Evolutionary conservation across 2,797 vertebrate species (phyloP), one percentile per base, ranked within the genome.

Genomic region (Limnodromus scolopaceus): DNA sequence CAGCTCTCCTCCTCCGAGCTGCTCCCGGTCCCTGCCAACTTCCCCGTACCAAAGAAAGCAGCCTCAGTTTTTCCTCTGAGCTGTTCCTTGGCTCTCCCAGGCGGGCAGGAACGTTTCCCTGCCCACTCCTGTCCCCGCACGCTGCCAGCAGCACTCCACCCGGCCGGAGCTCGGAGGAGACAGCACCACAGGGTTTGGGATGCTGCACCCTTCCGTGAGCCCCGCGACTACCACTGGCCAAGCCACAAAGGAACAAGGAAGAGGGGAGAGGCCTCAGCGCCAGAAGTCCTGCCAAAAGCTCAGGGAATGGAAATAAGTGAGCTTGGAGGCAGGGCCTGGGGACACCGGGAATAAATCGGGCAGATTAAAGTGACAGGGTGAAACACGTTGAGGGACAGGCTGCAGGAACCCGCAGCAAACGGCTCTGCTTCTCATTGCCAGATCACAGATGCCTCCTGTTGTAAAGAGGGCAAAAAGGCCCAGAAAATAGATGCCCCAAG

Each of bases 11-110:
- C 64, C 70, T 77, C 54, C 1, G 0, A 49, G 69, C 53, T 23
- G 65, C 81, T 68, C 76, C 11, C 0, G 32, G 69, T 12, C 79
- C 48, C 65, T 84, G 93, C 87, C 90, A 94, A 4, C 58, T 78
- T 43, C 80, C 24, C 75, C 0, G 8, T 8, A 66, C 77, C 63
- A n/a, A 86, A 70, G 3, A n/a, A 53, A 87, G 38, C 70, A 61
- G 79, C 12, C 84, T 95, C 92, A 92, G 22, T 63, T 97, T 97
- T 96, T 93, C 93, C 96, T 95, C 65, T 93, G 93, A 95, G 89
- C 82, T 96, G 94, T 95, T 89, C 76, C 20, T 84, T 94, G 96
- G 91, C 95, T 93, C 48, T 87, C 51, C 86, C 63, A 51, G 77
- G 60, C 71, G 54, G 92, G 89, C 78, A 88, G 84, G 76, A 91